Conservation (phyloP, 2,888 invertebrate genomes). For the Phaonia tiefii region DNA sequence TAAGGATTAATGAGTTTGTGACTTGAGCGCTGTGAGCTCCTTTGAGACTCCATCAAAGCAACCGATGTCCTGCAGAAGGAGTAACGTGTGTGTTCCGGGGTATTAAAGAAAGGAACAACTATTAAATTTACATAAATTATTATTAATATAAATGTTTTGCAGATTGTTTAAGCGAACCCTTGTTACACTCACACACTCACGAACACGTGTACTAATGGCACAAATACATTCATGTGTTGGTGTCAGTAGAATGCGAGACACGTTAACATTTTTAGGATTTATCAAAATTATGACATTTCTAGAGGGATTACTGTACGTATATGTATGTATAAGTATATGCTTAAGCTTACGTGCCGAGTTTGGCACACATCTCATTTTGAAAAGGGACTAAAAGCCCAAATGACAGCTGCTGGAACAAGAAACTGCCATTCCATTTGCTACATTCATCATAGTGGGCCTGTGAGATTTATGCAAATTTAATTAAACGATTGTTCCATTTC, state of each 20-base stretch:
- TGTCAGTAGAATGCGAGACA: neutral
- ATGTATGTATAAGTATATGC: too few species aligned
- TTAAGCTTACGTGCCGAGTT: constrained; percentile 20
- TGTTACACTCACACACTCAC: constrained; percentile 13
- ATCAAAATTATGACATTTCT: constrained; percentile 41
- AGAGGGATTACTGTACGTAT: constrained; percentile 18
- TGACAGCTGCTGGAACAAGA: constrained; percentile 54
- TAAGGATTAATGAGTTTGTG: constrained; percentile 6
- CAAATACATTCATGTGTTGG: constrained; percentile 7
- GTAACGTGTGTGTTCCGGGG: neutral
- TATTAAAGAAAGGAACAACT: constrained; percentile 45
- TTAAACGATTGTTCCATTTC: constrained; percentile 28
- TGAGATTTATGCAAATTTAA: constrained; percentile 41
- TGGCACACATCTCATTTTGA: neutral
- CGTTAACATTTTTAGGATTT: constrained; percentile 39
- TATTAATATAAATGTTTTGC: constrained; percentile 52
- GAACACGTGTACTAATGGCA: neutral
- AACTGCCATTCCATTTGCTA: neutral
- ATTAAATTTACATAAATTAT: constrained; percentile 55
- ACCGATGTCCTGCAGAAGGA: too few species aligned
- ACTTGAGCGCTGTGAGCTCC: neutral
- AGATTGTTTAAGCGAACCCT: constrained; percentile 48
- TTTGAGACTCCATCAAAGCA: too few species aligned
- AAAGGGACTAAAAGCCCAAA: constrained; percentile 37
- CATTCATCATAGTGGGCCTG: constrained; percentile 15